Evolutionary conservation across 2,113 vertebrate genomes (phyloP).

Genomic region (Ptilorrhoa leucosticta): DNA sequence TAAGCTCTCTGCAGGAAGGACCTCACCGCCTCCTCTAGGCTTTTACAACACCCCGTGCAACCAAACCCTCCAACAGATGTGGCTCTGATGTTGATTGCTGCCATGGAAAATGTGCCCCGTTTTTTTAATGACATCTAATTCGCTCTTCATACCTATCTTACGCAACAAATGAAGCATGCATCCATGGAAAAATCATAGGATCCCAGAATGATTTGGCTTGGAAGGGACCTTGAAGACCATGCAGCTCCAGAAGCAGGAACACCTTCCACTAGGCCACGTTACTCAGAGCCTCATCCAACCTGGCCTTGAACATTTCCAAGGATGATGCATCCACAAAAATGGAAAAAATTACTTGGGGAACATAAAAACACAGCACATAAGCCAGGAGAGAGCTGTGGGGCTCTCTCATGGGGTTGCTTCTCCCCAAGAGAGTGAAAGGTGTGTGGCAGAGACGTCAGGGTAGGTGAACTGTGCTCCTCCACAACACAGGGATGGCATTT

Average conservation of each 20-base stretch:
- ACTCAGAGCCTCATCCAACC: background rate
- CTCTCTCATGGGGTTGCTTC: background rate
- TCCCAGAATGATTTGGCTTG: background rate
- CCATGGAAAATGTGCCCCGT: background rate
- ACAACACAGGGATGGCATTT: background rate
- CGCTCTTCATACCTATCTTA: accelerated
- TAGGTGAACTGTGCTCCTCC: background rate
- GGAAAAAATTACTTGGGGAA: accelerated
- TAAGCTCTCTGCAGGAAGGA: background rate
- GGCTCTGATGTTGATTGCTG: background rate
- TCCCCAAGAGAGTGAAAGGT: background rate
- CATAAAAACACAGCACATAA: accelerated
- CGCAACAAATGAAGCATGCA: background rate
- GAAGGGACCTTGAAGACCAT: background rate
- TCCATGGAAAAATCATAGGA: background rate
- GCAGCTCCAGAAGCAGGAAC: background rate
- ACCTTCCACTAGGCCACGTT: background rate
- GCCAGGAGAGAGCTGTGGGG: background rate
- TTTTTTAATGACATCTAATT: background rate
- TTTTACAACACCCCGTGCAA: background rate
- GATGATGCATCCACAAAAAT: background rate
- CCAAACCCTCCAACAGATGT: background rate
- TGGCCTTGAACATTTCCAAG: background rate
- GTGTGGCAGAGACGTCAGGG: background rate
- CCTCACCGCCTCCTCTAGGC: background rate